A percentile compares a stretch with the other conserved stretches of the same genome.
Evolutionary conservation across 2,888 invertebrate genomes (phyloP).

Genomic region (Synanthedon andrenaeformis): DNA sequence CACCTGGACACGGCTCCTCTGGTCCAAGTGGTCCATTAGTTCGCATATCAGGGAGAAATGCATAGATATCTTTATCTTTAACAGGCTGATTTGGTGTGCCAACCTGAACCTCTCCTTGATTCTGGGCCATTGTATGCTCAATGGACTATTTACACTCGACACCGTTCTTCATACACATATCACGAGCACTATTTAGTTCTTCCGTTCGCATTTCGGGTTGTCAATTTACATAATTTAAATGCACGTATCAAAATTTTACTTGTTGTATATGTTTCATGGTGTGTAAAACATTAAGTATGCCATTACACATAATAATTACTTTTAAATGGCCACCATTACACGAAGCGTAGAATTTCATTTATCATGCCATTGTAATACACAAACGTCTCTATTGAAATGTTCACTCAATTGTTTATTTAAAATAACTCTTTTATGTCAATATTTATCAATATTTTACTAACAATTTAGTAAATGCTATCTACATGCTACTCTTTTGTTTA

Average conservation of each 20-base stretch:
- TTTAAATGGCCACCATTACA: constrained; percentile 70
- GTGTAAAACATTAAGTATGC: constrained; percentile 59
- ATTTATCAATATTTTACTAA: constrained; percentile 36
- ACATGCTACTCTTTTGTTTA: constrained; percentile 70
- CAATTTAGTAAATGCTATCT: constrained; percentile 58
- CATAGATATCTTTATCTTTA: constrained; percentile 66
- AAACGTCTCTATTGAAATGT: constrained; percentile 23
- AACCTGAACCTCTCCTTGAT: constrained; percentile 68
- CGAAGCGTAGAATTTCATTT: constrained; percentile 63
- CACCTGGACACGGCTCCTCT: constrained; percentile 62
- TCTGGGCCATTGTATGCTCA: constrained; percentile 62
- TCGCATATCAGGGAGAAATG: constrained; percentile 69
- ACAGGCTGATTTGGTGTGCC: constrained; percentile 64
- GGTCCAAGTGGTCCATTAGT: constrained; percentile 57
- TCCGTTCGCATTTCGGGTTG: constrained; percentile 41
- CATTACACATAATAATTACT: constrained; percentile 70
- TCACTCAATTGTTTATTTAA: constrained; percentile 30
- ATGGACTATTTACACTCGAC: constrained; percentile 49
- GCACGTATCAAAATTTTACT: constrained; percentile 22
- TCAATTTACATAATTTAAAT: constrained; percentile 19
- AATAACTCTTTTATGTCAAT: constrained; percentile 29
- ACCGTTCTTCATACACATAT: constrained; percentile 42
- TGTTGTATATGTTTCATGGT: constrained; percentile 45
- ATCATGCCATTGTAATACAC: constrained; percentile 33
- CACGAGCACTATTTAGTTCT: constrained; percentile 36